A percentile compares a stretch with the other conserved stretches of the same genome.
phyloP scores from a whole-genome alignment of 2,113 vertebrate species.

The Lota lota region DNA sequence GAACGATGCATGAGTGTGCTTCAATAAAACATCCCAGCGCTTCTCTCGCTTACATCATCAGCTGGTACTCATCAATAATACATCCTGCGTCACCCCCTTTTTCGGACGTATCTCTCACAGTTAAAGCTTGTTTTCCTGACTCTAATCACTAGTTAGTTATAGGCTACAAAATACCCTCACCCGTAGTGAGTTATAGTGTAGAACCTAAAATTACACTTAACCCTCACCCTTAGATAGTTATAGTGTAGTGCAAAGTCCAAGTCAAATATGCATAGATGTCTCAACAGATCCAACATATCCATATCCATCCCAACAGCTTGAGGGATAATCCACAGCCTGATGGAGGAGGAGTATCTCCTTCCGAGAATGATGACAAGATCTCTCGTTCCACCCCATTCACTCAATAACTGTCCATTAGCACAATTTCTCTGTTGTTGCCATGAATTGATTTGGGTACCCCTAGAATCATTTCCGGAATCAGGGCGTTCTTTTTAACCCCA shows the following conservation, averaged over 20 bases:
- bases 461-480: background rate
- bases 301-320: constrained; percentile 47
- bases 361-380: constrained; percentile 37
- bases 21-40: constrained; percentile 54
- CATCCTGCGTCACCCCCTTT: constrained; percentile 35
- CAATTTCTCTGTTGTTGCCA: constrained; percentile 30
- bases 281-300: constrained; percentile 21
- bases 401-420: constrained; percentile 54
- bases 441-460: background rate
- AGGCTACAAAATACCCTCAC: background rate
- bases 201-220: too few relatives aligned
- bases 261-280: constrained; percentile 2
- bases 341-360: constrained; percentile 67
- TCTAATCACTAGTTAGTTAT: constrained; percentile 1
- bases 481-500: background rate
- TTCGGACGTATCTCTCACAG: constrained; percentile 8
- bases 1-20: constrained; percentile 32
- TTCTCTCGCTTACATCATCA: constrained; percentile 57
- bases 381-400: constrained; percentile 53
- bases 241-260: constrained; percentile 6
- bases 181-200: background rate
- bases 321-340: constrained; percentile 58
- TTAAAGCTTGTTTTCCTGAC: background rate
- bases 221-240: background rate
- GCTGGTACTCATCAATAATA: constrained; percentile 58